Evolutionary conservation across 2,888 invertebrate genomes (phyloP).

Genomic region (Thyatira batis): DNA sequence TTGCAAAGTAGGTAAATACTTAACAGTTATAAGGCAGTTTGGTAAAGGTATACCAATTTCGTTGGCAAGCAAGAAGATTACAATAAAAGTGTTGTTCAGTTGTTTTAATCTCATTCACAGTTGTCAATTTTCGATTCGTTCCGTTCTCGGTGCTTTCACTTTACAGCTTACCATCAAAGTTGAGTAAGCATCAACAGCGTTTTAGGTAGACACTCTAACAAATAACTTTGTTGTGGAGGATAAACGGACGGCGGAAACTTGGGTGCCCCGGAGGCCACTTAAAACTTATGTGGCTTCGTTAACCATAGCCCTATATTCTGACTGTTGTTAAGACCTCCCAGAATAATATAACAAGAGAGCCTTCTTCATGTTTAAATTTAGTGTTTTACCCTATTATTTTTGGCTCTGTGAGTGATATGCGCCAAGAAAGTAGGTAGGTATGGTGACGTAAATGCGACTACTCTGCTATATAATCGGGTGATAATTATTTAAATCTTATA

Average conservation of each 20-base stretch:
- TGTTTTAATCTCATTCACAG: conserved; percentile 8
- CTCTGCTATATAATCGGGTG: too few relatives aligned
- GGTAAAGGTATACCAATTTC: background rate
- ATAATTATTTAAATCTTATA: too few relatives aligned
- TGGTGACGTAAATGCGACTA: too few relatives aligned
- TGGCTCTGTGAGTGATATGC: conserved; percentile 4
- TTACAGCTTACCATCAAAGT: conserved; percentile 43
- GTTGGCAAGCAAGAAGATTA: background rate
- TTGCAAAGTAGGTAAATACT: background rate
- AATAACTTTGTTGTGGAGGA: conserved; percentile 74
- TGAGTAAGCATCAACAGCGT: conserved; percentile 57
- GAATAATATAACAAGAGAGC: conserved; percentile 48
- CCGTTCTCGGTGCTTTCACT: conserved; percentile 4
- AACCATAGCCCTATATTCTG: conserved; percentile 65
- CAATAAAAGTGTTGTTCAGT: conserved; percentile 8
- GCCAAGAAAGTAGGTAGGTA: background rate
- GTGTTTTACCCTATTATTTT: conserved; percentile 40
- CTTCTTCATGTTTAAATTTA: conserved; percentile 38
- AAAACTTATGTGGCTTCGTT: conserved; percentile 79
- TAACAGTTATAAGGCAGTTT: background rate
- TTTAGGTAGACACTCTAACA: conserved; percentile 67
- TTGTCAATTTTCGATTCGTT: conserved; percentile 10
- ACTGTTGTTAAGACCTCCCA: conserved; percentile 55
- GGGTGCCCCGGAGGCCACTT: conserved; percentile 71
- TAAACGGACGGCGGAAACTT: conserved; percentile 72